Percentiles rank a stretch among this genome's conserved stretches.
Conservation (phyloP, 2,113 vertebrate genomes). For the Rutilus rutilus region DNA sequence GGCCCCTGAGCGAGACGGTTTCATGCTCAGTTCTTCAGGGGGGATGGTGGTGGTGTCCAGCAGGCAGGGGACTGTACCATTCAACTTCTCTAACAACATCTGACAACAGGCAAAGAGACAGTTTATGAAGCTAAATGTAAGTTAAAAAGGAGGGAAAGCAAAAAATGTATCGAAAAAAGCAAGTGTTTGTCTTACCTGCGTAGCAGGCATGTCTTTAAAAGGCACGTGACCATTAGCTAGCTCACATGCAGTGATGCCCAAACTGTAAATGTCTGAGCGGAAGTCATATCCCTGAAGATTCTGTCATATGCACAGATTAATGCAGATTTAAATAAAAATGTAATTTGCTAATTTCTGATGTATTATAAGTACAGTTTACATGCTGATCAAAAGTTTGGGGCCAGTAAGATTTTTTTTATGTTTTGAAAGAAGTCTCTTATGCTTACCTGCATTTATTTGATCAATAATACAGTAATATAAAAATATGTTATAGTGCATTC, state of each 20-base stretch:
- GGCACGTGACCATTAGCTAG: slow-evolving; percentile 98
- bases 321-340: no score
- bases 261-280: slow-evolving; percentile 97
- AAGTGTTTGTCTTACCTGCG: slow-evolving; percentile 78
- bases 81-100: slow-evolving; percentile 98
- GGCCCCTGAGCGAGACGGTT: slow-evolving; percentile 83
- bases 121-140: background rate
- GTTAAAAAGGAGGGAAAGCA: background rate
- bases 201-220: slow-evolving; percentile 98
- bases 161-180: background rate
- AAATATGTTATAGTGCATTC: background rate
- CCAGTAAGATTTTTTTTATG: background rate
- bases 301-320: slow-evolving; percentile 68
- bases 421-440: no score
- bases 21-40: slow-evolving; percentile 90
- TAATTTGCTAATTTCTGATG: background rate
- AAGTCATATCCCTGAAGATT: slow-evolving; percentile 96
- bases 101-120: slow-evolving; percentile 56
- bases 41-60: slow-evolving; percentile 96
- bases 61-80: slow-evolving; percentile 93
- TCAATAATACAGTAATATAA: no score
- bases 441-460: no score
- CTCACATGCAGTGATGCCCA: slow-evolving; percentile 97
- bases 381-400: background rate
- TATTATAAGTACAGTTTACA: background rate